A percentile compares a stretch with the other conserved stretches of the same genome.
These are phyloP conservation scores for Cromileptes altivelis DNA, from an alignment of 2,113 vertebrate species.

Conservation along the genomic window DNA sequence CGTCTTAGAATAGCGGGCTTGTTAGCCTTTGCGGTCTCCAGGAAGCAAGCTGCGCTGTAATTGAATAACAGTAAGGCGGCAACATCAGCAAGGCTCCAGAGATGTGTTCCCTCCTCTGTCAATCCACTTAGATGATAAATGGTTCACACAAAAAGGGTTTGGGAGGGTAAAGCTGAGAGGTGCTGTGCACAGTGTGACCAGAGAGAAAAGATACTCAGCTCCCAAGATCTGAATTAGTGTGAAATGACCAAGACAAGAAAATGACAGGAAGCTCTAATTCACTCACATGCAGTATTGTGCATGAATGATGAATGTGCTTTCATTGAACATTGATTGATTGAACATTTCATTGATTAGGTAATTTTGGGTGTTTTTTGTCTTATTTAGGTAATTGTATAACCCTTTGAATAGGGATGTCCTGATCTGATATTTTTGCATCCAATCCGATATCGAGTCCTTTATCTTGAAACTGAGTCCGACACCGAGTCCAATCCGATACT, in stretches of 20 bases:
- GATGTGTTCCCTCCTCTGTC: slow-evolving; percentile 65
- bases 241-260: slow-evolving; percentile 29
- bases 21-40: slow-evolving; percentile 64
- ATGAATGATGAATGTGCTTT: no score
- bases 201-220: slow-evolving; percentile 34
- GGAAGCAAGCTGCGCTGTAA: slow-evolving; percentile 65
- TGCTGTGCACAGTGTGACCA: slow-evolving; percentile 38
- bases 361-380: no score
- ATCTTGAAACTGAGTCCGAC: no score
- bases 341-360: no score
- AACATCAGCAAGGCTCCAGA: slow-evolving; percentile 55
- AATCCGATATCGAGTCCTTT: no score
- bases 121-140: slow-evolving; percentile 75
- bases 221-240: slow-evolving; percentile 52
- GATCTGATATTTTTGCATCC: no score
- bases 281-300: no score
- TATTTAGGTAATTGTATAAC: no score
- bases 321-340: no score
- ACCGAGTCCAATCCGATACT: no score
- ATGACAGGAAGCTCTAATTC: no score
- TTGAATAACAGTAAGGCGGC: slow-evolving; percentile 72
- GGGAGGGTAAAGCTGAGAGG: slow-evolving; percentile 50
- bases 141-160: slow-evolving; percentile 64
- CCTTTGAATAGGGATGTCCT: no score
- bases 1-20: slow-evolving; percentile 54